A percentile compares a stretch with the other conserved stretches of the same genome.
Evolutionary conservation across 2,888 invertebrate species (phyloP).

Genomic region (Andrena haemorrhoa): DNA sequence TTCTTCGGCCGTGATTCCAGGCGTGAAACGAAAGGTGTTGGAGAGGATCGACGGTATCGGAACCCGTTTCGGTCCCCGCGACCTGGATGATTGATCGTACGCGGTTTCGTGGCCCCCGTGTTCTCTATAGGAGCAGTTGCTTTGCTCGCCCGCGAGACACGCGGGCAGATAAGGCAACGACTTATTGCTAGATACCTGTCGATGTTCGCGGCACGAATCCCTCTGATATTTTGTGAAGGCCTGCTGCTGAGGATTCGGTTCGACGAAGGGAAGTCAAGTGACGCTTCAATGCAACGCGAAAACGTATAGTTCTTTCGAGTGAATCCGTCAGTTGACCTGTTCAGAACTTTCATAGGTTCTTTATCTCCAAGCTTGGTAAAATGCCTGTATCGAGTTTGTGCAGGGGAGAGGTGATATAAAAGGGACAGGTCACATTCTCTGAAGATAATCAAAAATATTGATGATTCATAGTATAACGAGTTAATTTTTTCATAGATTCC

Average conservation of each 20-base stretch:
- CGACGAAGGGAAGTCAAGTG: background rate
- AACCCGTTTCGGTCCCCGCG: slow-evolving; percentile 46
- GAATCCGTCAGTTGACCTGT: too few relatives aligned
- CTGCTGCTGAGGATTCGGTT: background rate
- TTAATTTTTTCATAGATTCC: too few relatives aligned
- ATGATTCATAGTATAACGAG: too few relatives aligned
- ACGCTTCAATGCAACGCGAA: background rate
- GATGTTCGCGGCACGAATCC: slow-evolving; percentile 2
- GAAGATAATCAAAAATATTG: too few relatives aligned
- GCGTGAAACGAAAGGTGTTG: slow-evolving; percentile 53
- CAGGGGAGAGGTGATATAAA: too few relatives aligned
- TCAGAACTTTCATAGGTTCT: too few relatives aligned
- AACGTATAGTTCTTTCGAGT: too few relatives aligned
- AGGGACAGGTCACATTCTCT: too few relatives aligned
- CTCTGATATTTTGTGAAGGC: slow-evolving; percentile 6
- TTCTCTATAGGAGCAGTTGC: slow-evolving; percentile 20
- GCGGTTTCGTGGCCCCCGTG: slow-evolving; percentile 1
- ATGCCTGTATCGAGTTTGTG: too few relatives aligned
- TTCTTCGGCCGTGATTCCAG: slow-evolving; percentile 41
- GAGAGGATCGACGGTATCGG: slow-evolving; percentile 46
- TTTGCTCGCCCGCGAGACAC: slow-evolving; percentile 27
- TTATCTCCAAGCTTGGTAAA: too few relatives aligned
- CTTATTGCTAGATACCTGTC: slow-evolving; percentile 23
- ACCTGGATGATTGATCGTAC: slow-evolving; percentile 51
- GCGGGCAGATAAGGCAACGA: slow-evolving; percentile 15